A percentile compares a stretch with the other conserved stretches of the same genome.
These are phyloP conservation scores for Epinotia demarniana DNA, from an alignment of 2,888 invertebrate species.

Conservation along the genomic window DNA sequence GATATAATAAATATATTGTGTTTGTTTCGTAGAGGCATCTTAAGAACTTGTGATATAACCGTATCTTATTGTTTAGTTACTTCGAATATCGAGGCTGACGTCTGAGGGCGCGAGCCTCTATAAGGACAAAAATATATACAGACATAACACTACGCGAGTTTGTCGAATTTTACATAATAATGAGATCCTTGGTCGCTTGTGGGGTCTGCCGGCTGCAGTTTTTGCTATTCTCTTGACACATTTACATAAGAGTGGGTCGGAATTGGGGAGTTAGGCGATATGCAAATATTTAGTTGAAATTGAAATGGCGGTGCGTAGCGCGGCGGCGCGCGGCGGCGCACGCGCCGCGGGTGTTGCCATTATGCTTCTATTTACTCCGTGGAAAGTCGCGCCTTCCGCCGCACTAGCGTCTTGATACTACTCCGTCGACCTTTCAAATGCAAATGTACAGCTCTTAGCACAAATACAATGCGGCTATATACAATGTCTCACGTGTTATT, in stretches of 20 bases:
- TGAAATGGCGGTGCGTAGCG: slow-evolving; percentile 65
- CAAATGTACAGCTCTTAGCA: slow-evolving; percentile 66
- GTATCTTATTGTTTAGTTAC: slow-evolving; percentile 75
- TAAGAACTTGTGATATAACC: slow-evolving; percentile 84
- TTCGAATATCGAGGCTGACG: slow-evolving; percentile 66
- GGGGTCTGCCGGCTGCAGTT: slow-evolving; percentile 79
- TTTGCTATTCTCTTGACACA: slow-evolving; percentile 71
- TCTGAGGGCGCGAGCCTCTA: slow-evolving; percentile 59
- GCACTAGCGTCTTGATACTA: slow-evolving; percentile 65
- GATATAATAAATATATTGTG: slow-evolving; percentile 77
- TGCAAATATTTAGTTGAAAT: slow-evolving; percentile 82
- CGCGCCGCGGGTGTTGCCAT: slow-evolving; percentile 75
- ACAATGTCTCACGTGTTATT: slow-evolving; percentile 56
- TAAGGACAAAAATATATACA: slow-evolving; percentile 79
- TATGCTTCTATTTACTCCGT: slow-evolving; percentile 69
- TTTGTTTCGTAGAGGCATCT: slow-evolving; percentile 83
- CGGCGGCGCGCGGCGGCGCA: slow-evolving; percentile 61
- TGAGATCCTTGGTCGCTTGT: slow-evolving; percentile 67
- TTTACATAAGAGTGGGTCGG: slow-evolving; percentile 78
- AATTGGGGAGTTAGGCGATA: slow-evolving; percentile 82
- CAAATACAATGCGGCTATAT: slow-evolving; percentile 61
- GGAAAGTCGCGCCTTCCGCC: slow-evolving; percentile 68
- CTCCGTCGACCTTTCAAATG: slow-evolving; percentile 75
- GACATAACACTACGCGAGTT: slow-evolving; percentile 76
- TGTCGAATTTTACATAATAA: slow-evolving; percentile 76